Evolutionary conservation across 2,888 invertebrate species (phyloP).

Genomic region (Thera britannica): DNA sequence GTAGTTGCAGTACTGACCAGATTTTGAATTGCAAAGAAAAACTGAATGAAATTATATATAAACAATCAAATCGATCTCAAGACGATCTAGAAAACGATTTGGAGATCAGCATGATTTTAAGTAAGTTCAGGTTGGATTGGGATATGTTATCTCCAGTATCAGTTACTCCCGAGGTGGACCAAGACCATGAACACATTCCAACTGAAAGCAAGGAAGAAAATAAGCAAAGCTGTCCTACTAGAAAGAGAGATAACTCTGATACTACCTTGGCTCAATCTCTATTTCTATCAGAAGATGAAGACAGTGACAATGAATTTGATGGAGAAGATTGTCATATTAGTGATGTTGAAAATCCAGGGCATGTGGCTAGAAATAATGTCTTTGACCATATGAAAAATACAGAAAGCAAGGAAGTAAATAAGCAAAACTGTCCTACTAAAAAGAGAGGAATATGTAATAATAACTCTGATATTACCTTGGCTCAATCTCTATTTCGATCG

Average conservation of each 20-base stretch:
- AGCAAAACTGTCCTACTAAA: background rate
- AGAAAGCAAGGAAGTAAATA: too few relatives aligned
- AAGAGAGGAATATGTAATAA: background rate
- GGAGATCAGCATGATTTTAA: slow-evolving; percentile 62
- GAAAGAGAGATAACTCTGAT: background rate
- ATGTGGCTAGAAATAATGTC: background rate
- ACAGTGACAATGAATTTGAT: slow-evolving; percentile 17
- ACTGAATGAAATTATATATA: slow-evolving; percentile 14
- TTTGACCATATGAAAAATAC: slow-evolving; percentile 1
- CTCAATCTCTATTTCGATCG: slow-evolving; percentile 11
- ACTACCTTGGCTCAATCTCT: slow-evolving; percentile 4
- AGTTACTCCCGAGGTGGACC: slow-evolving; percentile 18
- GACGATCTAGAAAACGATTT: slow-evolving; percentile 49
- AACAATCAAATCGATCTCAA: slow-evolving; percentile 4
- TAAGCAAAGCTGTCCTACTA: slow-evolving; percentile 1
- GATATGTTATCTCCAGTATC: slow-evolving; percentile 26
- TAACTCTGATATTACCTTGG: background rate
- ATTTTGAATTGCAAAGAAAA: slow-evolving; percentile 9
- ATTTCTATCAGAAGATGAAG: slow-evolving; percentile 7
- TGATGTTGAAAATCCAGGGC: slow-evolving; percentile 1
- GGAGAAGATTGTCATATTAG: slow-evolving; percentile 13
- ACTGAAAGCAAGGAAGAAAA: slow-evolving; percentile 6
- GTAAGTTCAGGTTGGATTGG: slow-evolving; percentile 18
- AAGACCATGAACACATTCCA: slow-evolving; percentile 2
- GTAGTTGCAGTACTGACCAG: slow-evolving; percentile 3